phyloP scores from a whole-genome alignment of 2,113 vertebrate species.

The Pomatostomus ruficeps region DNA sequence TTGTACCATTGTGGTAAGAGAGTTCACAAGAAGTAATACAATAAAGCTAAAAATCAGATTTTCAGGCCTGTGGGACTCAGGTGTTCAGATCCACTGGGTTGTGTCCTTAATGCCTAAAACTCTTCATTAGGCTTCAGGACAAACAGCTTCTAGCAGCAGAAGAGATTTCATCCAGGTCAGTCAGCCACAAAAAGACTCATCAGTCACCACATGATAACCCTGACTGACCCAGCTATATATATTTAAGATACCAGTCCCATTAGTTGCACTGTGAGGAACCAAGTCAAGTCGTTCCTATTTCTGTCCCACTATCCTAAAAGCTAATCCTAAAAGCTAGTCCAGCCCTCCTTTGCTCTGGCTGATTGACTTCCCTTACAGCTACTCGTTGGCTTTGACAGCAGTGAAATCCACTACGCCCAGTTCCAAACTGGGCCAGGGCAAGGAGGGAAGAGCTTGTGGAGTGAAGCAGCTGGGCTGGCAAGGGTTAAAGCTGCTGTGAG shows the following conservation, averaged over 20 bases:
- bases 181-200: neutral
- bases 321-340: neutral
- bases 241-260: neutral
- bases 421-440: neutral
- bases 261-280: neutral
- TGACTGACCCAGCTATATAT: neutral
- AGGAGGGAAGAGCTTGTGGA: neutral
- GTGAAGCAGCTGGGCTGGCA: neutral
- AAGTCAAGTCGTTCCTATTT: neutral
- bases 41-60: neutral
- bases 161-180: neutral
- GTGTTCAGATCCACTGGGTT: neutral
- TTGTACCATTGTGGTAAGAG: neutral
- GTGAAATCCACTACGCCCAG: neutral
- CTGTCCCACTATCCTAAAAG: neutral
- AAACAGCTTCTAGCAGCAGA: neutral
- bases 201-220: neutral
- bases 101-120: neutral
- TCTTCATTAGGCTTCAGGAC: neutral
- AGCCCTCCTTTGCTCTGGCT: neutral
- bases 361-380: neutral
- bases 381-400: neutral
- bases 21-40: neutral
- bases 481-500: slow-evolving; percentile 34
- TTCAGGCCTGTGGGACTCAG: neutral